phyloP scores from a whole-genome alignment of 1,140 invertebrate genomes.

The Geopemphigus sp. region DNA sequence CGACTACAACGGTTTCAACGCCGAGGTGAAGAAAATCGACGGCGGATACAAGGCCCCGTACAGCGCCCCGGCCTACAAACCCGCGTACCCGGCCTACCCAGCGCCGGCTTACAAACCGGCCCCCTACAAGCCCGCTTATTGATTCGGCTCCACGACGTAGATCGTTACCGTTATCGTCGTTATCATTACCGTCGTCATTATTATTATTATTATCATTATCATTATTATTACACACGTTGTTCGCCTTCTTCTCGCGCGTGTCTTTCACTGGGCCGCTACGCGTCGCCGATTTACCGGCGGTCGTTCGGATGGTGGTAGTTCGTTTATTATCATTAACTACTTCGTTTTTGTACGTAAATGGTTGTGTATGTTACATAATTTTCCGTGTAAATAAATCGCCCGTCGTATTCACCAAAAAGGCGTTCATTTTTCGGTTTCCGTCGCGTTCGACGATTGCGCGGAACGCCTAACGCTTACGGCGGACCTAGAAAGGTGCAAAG shows the following conservation, averaged over 20 bases:
- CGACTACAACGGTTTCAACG: constrained; percentile 51
- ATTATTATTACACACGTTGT: background rate
- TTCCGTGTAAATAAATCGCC: constrained; percentile 22
- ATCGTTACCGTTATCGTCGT: too few species aligned
- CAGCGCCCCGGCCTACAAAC: constrained; percentile 35
- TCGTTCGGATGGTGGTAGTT: background rate
- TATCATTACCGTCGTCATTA: too few species aligned
- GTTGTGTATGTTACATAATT: constrained; percentile 8
- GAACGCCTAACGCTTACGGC: too few species aligned
- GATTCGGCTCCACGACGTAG: background rate
- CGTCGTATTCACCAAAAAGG: constrained; percentile 8
- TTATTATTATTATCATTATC: too few species aligned
- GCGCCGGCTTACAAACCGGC: constrained; percentile 42
- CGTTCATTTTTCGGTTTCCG: background rate
- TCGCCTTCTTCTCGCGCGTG: background rate
- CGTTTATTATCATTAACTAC: background rate
- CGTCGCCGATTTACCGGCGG: background rate
- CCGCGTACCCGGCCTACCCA: constrained; percentile 46
- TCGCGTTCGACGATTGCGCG: too few species aligned
- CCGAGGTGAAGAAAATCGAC: constrained; percentile 46
- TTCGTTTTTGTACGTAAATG: constrained; percentile 1
- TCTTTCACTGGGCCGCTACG: background rate
- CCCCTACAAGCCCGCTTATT: constrained; percentile 33
- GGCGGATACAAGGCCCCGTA: constrained; percentile 33
- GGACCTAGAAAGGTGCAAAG: too few species aligned